Conservation (phyloP, 1,140 invertebrate genomes). For the Metopolophium dirhodum region DNA sequence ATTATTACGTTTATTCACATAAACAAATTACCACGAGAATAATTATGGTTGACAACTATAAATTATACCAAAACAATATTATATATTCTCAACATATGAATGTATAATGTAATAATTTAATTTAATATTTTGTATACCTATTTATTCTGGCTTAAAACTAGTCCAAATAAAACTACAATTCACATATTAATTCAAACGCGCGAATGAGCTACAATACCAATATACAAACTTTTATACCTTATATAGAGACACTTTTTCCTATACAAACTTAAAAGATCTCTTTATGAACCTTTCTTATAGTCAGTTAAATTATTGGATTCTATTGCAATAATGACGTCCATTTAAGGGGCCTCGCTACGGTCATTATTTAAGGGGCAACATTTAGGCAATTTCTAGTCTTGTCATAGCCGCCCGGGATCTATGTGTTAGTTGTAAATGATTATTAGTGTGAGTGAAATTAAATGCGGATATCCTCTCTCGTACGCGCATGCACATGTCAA, state of each 20-base stretch:
- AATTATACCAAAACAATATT: not conserved
- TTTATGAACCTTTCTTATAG: not conserved
- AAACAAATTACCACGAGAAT: not conserved
- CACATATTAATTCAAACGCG: not conserved
- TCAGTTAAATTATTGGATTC: not conserved
- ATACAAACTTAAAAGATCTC: too few species aligned
- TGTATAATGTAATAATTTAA: not conserved
- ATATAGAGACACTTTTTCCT: too few species aligned
- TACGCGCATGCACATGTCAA: too few species aligned
- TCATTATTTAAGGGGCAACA: too few species aligned
- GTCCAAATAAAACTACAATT: not conserved
- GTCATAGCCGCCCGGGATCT: too few species aligned
- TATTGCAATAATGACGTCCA: not conserved
- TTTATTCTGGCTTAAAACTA: not conserved
- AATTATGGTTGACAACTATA: not conserved
- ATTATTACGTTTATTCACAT: not conserved
- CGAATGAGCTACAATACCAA: not conserved
- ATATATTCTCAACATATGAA: not conserved
- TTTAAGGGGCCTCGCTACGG: not conserved
- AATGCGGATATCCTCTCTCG: too few species aligned
- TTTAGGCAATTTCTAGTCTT: too few species aligned
- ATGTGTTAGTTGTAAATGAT: too few species aligned
- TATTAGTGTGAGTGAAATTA: too few species aligned
- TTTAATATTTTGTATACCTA: not conserved
- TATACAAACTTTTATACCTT: not conserved